A percentile compares a stretch with the other conserved stretches of the same genome.
Evolutionary conservation across 2,888 invertebrate genomes (phyloP).

Genomic region (Stegana nigrithorax): DNA sequence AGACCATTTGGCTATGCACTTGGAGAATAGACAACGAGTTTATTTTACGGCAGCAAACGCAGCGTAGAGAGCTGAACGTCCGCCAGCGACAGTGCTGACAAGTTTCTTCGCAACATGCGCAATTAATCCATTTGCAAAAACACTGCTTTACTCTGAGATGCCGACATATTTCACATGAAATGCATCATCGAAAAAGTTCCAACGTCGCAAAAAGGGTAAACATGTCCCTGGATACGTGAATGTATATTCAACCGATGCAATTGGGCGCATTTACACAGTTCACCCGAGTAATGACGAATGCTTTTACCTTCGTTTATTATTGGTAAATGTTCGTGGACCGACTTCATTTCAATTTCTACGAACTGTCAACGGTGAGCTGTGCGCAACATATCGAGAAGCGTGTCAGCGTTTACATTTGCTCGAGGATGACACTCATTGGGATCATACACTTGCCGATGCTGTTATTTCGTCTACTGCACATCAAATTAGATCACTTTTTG

Average conservation of each 20-base stretch:
- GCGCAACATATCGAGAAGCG: not conserved
- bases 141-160: conserved; percentile 29
- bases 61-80: conserved; percentile 16
- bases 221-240: not conserved
- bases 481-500: not conserved
- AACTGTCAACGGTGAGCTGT: not conserved
- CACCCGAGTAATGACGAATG: not conserved
- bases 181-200: conserved; percentile 49
- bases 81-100: conserved; percentile 30
- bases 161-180: conserved; percentile 51
- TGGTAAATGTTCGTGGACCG: not conserved
- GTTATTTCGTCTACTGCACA: not conserved
- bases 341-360: not conserved
- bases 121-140: conserved; percentile 41
- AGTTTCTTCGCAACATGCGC: not conserved
- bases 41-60: not conserved
- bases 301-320: not conserved
- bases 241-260: not conserved
- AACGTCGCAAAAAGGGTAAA: not conserved
- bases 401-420: not conserved
- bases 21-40: not conserved
- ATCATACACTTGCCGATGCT: not conserved
- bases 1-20: conserved; percentile 29
- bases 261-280: not conserved
- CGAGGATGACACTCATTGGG: not conserved